Evolutionary conservation across 2,113 vertebrate genomes (phyloP), one percentile per base, ranked within the genome.

Genomic region (Dipodomys merriami): DNA sequence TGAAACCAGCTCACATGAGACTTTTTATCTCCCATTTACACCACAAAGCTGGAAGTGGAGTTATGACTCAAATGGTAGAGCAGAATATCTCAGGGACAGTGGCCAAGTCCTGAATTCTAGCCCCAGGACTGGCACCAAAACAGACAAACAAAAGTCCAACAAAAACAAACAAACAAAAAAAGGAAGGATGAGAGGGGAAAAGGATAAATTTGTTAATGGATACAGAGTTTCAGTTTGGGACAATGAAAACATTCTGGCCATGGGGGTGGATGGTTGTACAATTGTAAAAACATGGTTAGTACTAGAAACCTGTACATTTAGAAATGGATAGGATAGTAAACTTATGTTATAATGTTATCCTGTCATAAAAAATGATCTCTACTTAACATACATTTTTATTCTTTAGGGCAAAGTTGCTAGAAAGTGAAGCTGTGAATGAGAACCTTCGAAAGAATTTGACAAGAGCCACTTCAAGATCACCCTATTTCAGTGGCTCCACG

Each of bases 361-460:
- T 35, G 65, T 22, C 91, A 60, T 88, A 76, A 39, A 82, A 82
- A 74, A 23, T 82, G 22, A 86, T 80, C 13, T 9, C 30, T 57
- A 46, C 53, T 85, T 82, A 91, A 80, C 53, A 18, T 84, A 2
- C 57, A 16, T 88, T 33, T 81, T 91, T 93, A 64, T 53, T 90
- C 89, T 81, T 67, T 93, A 99, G 99, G 97, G 99, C 99, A 60
- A 99, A 99, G 97, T 98, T 99, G 76, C 92, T 99, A 72, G 99
- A 99, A 98, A 99, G 99, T 29, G 99, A 99, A 96, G 98, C 99
- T 1, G 98, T 99, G 94, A 99, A 98, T 92, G 99, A 99, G 98
- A 99, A 98, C 88, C 99, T 99, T 91, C 98, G 99, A 53, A 99
- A 98, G 96, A 99, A 29, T 92, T 97, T 99, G 93, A 98, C 99